A percentile compares a stretch with the other conserved stretches of the same genome.
Conservation (phyloP, 2,113 vertebrate species). For the Passer domesticus region DNA sequence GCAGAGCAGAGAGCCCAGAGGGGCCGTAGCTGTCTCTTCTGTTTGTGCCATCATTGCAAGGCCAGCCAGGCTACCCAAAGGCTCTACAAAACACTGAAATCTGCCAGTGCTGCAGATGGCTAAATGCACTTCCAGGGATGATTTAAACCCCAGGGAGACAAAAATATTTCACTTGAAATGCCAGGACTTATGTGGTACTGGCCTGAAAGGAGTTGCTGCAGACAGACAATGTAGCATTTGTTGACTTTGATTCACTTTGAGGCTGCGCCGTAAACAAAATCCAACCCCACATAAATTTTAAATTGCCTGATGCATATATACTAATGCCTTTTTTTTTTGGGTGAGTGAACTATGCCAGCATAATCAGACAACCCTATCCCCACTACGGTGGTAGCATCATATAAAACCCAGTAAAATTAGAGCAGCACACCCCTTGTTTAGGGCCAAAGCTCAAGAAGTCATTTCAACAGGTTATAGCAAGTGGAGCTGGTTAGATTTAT, state of each 20-base stretch:
- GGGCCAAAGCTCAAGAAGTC: not conserved
- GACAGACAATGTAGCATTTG: not conserved
- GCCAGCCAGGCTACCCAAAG: not conserved
- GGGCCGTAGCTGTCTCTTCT: fast-evolving
- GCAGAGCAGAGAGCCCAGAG: not conserved
- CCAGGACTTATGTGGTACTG: not conserved
- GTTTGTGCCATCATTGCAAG: not conserved
- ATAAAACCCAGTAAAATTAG: not conserved
- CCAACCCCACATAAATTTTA: not conserved
- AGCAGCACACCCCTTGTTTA: not conserved
- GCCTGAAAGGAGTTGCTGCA: not conserved
- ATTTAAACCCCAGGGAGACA: not conserved
- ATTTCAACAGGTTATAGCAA: not conserved
- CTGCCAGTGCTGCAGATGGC: not conserved
- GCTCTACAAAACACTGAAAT: not conserved
- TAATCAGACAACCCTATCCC: not conserved
- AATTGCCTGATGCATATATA: not conserved
- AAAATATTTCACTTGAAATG: not conserved
- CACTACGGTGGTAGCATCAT: fast-evolving
- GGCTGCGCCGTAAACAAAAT: not conserved
- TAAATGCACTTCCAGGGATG: not conserved
- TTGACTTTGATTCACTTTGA: not conserved
- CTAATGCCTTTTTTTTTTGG: not conserved
- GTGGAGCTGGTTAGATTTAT: not conserved
- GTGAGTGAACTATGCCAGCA: not conserved